Evolutionary conservation across 2,797 vertebrate species (phyloP), one percentile per base, ranked within the genome.

Genomic region (Epinephelus malabaricus): DNA sequence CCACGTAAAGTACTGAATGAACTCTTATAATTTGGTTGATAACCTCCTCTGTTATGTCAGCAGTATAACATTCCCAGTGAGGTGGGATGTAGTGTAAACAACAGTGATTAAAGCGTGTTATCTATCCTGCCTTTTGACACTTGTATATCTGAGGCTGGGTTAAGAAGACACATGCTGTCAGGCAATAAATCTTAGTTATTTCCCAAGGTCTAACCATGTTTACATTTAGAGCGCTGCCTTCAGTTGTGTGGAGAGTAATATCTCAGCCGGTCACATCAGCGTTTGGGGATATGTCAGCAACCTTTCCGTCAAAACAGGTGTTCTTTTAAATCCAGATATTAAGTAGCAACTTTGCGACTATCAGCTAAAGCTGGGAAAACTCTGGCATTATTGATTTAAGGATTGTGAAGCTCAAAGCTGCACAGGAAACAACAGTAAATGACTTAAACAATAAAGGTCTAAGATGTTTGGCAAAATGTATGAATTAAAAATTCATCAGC

Each of bases 91-190:
- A 87, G 77, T 69, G 83, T 88, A 89, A 92, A 92, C 92, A 92
- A 81, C 80, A 85, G 88, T 89, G 91, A 91, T 92, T 92, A 91
- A 78, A 89, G 89, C 27, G 1, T 67, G 76, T 90, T 90, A 91
- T 94, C 90, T 85, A 49, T 10, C 54, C 84, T 81, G 76, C 81
- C 87, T 79, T 93, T 89, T 92, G 88, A 92, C 91, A 91, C 87
- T 82, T 78, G 80, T 81, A 85, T 92, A 89, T 91, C 83, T 80
- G 76, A 85, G 73, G 64, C 69, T 73, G 72, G 76, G 81, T 86
- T 87, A 85, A 84, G 85, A 91, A 89, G 88, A 89, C 79, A 61
- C 76, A 84, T 61, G 60, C 83, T 85, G 88, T 86, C 87, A 88
- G 87, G 82, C 80, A 87, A 88, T 92, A 88, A 88, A 92, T 91